Evolutionary conservation across 37 sponge, comb jelly and placozoan species (phyloP), one percentile per base, ranked within the genome.

Genomic region (Amphimedon queenslandica): DNA sequence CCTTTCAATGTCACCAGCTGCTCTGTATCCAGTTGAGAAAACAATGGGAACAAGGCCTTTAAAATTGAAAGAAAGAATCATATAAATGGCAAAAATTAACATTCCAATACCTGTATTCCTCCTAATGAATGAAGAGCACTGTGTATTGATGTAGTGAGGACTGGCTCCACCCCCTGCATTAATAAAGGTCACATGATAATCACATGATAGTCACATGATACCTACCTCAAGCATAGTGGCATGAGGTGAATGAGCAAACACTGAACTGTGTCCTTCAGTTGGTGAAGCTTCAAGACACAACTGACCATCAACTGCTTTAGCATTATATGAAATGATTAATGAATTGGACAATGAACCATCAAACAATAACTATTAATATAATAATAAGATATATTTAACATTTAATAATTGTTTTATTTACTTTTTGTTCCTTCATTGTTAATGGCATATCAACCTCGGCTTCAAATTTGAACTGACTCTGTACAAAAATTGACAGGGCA

Each of bases 291-390:
- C 92, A 64, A 91, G 73, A 42, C 78, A 84, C 43, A 94, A 71
- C 92, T 94, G 91, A 3, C 92, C 91, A 66, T 94, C 88, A 58
- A 88, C 77, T 8, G 91, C 96, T 79, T 87, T 94, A 37, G 92
- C 85, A 74, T 91, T 94, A 76, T 94, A 94, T 24, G 85, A 84
- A 63, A 94, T 90, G 57, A 90, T 53, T 10, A 91, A 64, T 2
- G 86, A 71, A 32, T 51, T 60, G 37, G 34, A 11, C 40, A 67
- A 5, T 37, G 24, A 3, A 53, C 11, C 37, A 23, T 56, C 27
- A 51, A 24, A 72, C 37, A 55, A 55, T 16, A 41, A 11, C 28
- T 4, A 24, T 31, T 30, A 58, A 6, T 30, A n/a, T n/a, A n/a
- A n/a, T n/a, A n/a, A n/a, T n/a, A n/a, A n/a, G n/a, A n/a, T n/a